phyloP scores from a whole-genome alignment of 2,113 vertebrate genomes.

The Tyrannus savana region DNA sequence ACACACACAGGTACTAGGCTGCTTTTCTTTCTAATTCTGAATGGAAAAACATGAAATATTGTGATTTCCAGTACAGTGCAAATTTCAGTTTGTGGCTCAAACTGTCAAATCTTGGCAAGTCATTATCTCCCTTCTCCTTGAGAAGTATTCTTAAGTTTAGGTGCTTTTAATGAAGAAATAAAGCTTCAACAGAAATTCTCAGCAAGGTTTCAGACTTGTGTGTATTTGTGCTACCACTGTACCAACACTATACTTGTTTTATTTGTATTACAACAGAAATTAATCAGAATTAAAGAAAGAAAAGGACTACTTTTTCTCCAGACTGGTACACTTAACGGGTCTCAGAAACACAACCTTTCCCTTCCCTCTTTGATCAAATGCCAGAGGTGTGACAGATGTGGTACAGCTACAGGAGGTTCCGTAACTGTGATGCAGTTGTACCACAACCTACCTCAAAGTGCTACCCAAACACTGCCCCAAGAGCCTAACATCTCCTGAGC shows the following conservation, averaged over 20 bases:
- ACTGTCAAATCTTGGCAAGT: background rate
- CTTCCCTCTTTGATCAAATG: background rate
- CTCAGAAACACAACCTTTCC: background rate
- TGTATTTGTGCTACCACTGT: background rate
- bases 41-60: background rate
- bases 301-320: background rate
- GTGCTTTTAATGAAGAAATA: background rate
- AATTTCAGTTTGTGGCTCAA: background rate
- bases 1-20: background rate
- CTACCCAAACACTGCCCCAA: constrained; percentile 30
- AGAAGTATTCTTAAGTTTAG: background rate
- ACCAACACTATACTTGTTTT: background rate
- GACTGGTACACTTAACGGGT: background rate
- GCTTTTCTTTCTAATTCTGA: background rate
- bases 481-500: background rate
- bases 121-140: background rate
- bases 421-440: background rate
- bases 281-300: background rate
- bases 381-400: background rate
- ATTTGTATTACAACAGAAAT: background rate
- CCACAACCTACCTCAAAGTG: constrained; percentile 3
- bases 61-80: background rate
- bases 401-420: background rate
- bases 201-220: background rate
- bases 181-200: background rate